A percentile compares a stretch with the other conserved stretches of the same genome.
These are phyloP conservation scores for Anas platyrhynchos DNA, from an alignment of 2,113 vertebrate genomes.

Conservation along the genomic window DNA sequence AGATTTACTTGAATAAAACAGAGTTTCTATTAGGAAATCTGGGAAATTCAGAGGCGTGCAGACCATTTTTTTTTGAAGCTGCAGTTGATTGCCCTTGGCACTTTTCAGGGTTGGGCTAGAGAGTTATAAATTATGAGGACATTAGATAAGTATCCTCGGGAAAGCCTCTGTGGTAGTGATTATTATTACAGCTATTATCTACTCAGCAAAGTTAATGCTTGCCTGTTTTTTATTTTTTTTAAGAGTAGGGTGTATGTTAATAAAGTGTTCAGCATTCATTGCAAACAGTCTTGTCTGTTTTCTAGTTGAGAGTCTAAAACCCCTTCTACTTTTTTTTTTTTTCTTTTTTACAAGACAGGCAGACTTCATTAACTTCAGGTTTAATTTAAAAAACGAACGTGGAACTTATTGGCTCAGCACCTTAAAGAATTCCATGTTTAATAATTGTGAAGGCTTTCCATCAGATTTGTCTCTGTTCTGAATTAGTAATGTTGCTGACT, in stretches of 20 bases:
- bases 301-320: slow-evolving; percentile 67
- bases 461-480: slow-evolving; percentile 76
- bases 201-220: slow-evolving; percentile 68
- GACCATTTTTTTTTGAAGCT: slow-evolving; percentile 4
- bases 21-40: not conserved
- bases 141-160: slow-evolving; percentile 49
- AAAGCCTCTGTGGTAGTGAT: slow-evolving; percentile 52
- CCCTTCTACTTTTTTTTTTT: slow-evolving; percentile 42
- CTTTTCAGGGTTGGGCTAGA: slow-evolving; percentile 9
- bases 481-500: slow-evolving; percentile 85
- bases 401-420: slow-evolving; percentile 77
- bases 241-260: slow-evolving; percentile 56
- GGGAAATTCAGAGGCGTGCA: not conserved
- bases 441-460: slow-evolving; percentile 80
- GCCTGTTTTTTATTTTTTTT: slow-evolving; percentile 16
- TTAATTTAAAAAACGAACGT: slow-evolving; percentile 76
- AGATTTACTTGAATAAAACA: not conserved
- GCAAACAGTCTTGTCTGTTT: slow-evolving; percentile 71
- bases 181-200: slow-evolving; percentile 65
- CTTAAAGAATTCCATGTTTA: slow-evolving; percentile 79
- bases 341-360: slow-evolving; percentile 54
- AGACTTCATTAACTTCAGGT: slow-evolving; percentile 81
- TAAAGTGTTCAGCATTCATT: slow-evolving; percentile 75
- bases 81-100: slow-evolving; percentile 42
- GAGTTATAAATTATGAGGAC: slow-evolving; percentile 43